Percentiles rank a stretch among this genome's conserved stretches.
phyloP scores from a whole-genome alignment of 1,140 invertebrate genomes.

The Trichoplusia ni region DNA sequence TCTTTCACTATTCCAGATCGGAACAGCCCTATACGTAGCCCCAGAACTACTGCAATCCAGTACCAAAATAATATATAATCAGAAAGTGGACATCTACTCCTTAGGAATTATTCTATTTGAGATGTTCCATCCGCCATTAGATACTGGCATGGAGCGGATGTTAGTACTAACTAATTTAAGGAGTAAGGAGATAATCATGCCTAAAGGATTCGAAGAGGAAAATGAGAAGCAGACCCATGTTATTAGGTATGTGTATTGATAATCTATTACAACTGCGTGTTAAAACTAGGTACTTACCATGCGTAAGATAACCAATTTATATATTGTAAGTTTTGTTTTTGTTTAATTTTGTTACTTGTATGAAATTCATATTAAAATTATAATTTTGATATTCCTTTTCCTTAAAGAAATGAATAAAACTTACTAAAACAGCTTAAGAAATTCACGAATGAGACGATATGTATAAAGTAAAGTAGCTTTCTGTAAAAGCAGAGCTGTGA shows the following conservation, averaged over 20 bases:
- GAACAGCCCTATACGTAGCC: slow-evolving; percentile 96
- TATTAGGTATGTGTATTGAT: slow-evolving; percentile 60
- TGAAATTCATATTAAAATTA: too few relatives aligned
- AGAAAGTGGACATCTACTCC: slow-evolving; percentile 97
- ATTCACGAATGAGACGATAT: too few relatives aligned
- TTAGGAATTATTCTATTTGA: slow-evolving; percentile 96
- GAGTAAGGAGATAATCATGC: slow-evolving; percentile 64
- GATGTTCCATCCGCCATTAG: slow-evolving; percentile 93
- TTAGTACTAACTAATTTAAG: slow-evolving; percentile 81
- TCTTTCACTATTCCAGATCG: too few relatives aligned
- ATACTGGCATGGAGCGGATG: slow-evolving; percentile 94
- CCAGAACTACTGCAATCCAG: slow-evolving; percentile 90
- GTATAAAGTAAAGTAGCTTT: too few relatives aligned
- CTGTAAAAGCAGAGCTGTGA: too few relatives aligned
- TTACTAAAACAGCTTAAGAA: too few relatives aligned
- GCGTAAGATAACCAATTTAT: too few relatives aligned
- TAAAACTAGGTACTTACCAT: too few relatives aligned
- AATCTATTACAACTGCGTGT: background rate
- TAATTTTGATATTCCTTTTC: too few relatives aligned
- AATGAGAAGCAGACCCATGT: slow-evolving; percentile 75
- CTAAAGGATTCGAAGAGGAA: slow-evolving; percentile 66
- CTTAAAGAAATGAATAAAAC: too few relatives aligned
- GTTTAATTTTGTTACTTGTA: too few relatives aligned
- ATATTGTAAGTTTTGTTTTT: too few relatives aligned
- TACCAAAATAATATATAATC: slow-evolving; percentile 89